phyloP scores from a whole-genome alignment of 1,140 invertebrate species.

The Pseudomyrmex cubaensis region DNA sequence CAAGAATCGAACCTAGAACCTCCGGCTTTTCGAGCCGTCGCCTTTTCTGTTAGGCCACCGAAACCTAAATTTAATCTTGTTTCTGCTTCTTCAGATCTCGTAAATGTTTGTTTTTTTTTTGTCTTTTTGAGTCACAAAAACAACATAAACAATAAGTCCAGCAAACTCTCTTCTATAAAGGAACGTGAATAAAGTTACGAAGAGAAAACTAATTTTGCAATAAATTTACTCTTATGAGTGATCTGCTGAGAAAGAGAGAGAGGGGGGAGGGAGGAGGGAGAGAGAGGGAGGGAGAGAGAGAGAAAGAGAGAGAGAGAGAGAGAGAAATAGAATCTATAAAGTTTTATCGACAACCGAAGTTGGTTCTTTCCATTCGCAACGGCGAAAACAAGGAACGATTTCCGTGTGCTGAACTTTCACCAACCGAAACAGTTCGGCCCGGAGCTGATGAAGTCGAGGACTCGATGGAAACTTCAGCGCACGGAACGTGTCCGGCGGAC shows the following conservation, averaged over 20 bases:
- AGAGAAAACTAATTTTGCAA: slow-evolving; percentile 23
- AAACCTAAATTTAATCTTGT: background rate
- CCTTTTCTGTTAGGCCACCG: no score
- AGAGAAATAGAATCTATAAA: background rate
- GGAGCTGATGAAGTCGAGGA: slow-evolving; percentile 38
- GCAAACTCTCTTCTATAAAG: background rate
- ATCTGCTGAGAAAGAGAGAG: background rate
- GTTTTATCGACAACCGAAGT: slow-evolving; percentile 11
- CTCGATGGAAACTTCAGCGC: slow-evolving; percentile 22
- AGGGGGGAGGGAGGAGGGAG: no score
- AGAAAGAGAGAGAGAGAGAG: background rate
- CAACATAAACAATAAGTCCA: background rate
- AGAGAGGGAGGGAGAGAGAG: no score
- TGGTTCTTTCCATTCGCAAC: slow-evolving; percentile 35
- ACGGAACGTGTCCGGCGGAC: slow-evolving; percentile 11
- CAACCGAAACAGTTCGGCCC: slow-evolving; percentile 30
- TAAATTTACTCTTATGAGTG: slow-evolving; percentile 6
- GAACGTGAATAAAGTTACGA: background rate
- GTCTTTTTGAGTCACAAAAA: background rate
- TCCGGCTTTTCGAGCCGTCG: no score
- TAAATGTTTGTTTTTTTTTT: background rate
- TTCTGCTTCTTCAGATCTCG: no score
- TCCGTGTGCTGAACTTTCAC: slow-evolving; percentile 26
- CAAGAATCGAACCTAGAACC: no score
- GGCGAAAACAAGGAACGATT: slow-evolving; percentile 39